phyloP scores from a whole-genome alignment of 2,113 vertebrate species.

The Barbus barbus region DNA sequence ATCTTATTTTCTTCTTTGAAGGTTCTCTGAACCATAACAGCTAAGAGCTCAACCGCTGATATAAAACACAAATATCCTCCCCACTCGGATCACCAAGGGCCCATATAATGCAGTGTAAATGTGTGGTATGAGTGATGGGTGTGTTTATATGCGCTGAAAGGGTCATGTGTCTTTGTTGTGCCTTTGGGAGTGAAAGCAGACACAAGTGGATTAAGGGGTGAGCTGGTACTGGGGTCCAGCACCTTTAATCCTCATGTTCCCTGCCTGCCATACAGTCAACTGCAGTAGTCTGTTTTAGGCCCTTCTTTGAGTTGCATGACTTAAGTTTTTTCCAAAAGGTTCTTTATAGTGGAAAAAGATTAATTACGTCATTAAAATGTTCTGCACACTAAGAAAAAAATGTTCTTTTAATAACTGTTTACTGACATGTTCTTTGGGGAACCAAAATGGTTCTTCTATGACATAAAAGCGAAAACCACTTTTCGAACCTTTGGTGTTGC shows the following conservation, averaged over 20 bases:
- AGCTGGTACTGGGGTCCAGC: not conserved
- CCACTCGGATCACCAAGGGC: not conserved
- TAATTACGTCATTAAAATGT: not conserved
- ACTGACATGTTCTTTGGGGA: no score
- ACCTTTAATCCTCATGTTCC: not conserved
- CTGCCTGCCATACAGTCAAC: not conserved
- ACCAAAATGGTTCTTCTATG: no score
- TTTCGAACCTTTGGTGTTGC: no score
- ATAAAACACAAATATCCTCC: not conserved
- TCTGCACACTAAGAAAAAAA: no score
- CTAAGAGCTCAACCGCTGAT: not conserved
- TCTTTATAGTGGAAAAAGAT: not conserved
- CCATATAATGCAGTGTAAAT: slow-evolving; percentile 25
- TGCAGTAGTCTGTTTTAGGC: not conserved
- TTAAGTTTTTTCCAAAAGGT: no score
- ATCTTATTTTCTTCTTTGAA: slow-evolving; percentile 49
- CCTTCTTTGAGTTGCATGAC: not conserved
- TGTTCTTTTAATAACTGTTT: no score
- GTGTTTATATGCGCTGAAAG: slow-evolving; percentile 31
- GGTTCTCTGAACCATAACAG: not conserved
- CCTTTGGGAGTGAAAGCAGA: slow-evolving; percentile 29
- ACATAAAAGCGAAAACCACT: no score
- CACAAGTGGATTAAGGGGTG: slow-evolving; percentile 20
- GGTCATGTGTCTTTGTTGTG: slow-evolving; percentile 40
- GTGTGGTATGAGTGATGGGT: slow-evolving; percentile 15